These are phyloP conservation scores for Hermodice carunculata DNA, from an alignment of 2,888 invertebrate genomes.

Conservation along the genomic window DNA sequence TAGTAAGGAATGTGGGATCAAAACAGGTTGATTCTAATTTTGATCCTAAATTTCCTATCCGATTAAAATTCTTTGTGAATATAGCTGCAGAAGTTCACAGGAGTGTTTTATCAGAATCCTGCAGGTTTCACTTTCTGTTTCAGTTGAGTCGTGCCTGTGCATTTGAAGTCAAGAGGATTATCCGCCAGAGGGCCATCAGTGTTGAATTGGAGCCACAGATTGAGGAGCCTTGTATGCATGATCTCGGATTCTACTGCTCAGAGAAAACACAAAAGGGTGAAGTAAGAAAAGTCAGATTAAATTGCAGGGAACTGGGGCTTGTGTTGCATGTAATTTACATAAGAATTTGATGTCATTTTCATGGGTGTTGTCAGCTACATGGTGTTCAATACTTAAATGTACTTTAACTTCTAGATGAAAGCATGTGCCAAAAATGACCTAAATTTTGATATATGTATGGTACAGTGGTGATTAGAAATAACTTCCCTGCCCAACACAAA, in stretches of 20 bases:
- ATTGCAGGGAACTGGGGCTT: no score
- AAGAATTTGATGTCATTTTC: not conserved
- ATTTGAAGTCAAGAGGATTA: constrained; percentile 86
- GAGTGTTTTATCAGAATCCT: not conserved
- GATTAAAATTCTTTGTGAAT: no score
- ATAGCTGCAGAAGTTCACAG: no score
- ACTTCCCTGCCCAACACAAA: no score
- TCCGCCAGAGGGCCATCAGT: constrained; percentile 92
- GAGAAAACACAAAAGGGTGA: constrained; percentile 85
- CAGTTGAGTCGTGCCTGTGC: constrained; percentile 73
- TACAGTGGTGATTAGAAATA: no score
- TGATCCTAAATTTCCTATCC: no score
- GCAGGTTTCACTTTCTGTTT: constrained; percentile 22
- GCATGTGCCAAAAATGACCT: no score
- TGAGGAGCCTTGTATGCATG: constrained; percentile 89
- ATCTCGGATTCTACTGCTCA: constrained; percentile 86
- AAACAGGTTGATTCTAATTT: no score
- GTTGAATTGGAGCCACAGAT: constrained; percentile 95
- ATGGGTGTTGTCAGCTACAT: not conserved
- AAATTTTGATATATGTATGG: no score
- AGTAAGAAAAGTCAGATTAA: constrained; percentile 49
- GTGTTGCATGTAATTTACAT: not conserved
- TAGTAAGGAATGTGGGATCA: no score
- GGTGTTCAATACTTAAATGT: no score
- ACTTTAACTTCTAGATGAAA: no score